These are phyloP conservation scores for Onychomys leucogaster DNA, from an alignment of 2,797 vertebrate genomes.

Conservation along the genomic window DNA sequence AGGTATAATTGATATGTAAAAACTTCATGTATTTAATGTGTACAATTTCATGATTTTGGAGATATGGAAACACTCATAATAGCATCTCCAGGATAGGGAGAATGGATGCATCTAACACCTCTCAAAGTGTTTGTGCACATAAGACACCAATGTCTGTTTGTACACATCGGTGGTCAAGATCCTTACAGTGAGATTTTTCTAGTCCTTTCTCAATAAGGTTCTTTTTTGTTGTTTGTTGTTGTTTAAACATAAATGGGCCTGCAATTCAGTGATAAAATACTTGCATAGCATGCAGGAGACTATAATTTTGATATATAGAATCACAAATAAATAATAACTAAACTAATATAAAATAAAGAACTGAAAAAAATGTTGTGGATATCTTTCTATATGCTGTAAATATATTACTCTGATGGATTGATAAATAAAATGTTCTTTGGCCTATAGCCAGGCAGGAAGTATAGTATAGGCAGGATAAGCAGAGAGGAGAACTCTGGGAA, in stretches of 20 bases:
- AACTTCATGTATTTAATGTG: conserved; percentile 40
- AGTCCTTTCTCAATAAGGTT: not conserved
- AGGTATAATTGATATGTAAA: conserved; percentile 18
- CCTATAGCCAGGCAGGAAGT: no score
- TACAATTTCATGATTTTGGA: conserved; percentile 17
- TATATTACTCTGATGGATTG: no score
- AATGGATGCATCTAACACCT: not conserved
- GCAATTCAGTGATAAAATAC: not conserved
- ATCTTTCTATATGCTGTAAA: no score
- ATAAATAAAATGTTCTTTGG: no score
- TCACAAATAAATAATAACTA: not conserved
- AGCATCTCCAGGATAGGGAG: not conserved
- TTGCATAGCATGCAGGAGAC: not conserved
- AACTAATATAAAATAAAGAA: not conserved
- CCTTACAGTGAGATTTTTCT: not conserved
- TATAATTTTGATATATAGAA: not conserved
- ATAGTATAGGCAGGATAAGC: no score
- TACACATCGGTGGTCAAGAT: not conserved
- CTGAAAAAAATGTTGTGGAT: not conserved
- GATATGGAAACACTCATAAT: not conserved
- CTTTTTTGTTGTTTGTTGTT: not conserved
- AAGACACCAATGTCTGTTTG: not conserved
- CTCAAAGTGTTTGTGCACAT: not conserved
- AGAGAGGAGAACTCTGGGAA: no score
- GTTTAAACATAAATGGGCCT: not conserved